These are phyloP conservation scores for Rhynchomys soricoides DNA, from an alignment of 2,113 vertebrate genomes.

Conservation along the genomic window DNA sequence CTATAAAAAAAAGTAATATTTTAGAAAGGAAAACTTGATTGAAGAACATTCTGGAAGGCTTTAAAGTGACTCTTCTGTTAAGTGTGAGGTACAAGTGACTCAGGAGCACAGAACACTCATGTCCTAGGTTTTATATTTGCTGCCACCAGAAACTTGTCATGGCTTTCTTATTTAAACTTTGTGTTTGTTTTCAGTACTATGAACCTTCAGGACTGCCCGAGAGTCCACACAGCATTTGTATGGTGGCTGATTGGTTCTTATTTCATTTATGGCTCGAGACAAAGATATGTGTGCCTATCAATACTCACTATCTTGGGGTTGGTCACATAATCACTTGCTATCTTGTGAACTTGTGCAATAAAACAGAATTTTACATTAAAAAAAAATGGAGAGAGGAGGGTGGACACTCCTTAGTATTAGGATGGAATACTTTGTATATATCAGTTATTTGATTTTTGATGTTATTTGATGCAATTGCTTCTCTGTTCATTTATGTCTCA, in stretches of 20 bases:
- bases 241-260: not conserved
- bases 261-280: constrained; percentile 16
- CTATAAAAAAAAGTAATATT: not conserved
- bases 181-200: not conserved
- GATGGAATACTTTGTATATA: not conserved
- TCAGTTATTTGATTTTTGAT: not conserved
- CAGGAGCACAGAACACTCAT: not conserved
- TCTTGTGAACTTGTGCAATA: constrained; percentile 41
- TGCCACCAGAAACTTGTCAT: not conserved
- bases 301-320: not conserved
- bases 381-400: not conserved
- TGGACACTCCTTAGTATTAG: too few species aligned
- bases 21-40: constrained; percentile 70
- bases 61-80: constrained; percentile 83
- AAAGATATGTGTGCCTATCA: not conserved
- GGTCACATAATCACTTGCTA: not conserved
- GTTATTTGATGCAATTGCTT: not conserved
- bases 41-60: constrained; percentile 73
- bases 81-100: not conserved
- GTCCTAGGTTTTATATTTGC: constrained; percentile 49
- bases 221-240: not conserved
- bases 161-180: not conserved
- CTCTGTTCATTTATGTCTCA: not conserved
- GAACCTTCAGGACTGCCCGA: constrained; percentile 41
- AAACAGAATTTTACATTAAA: not conserved